Percentiles rank a stretch among this genome's conserved stretches.
These are phyloP conservation scores for Nomada fabriciana DNA, from an alignment of 2,888 invertebrate species.

Conservation along the genomic window DNA sequence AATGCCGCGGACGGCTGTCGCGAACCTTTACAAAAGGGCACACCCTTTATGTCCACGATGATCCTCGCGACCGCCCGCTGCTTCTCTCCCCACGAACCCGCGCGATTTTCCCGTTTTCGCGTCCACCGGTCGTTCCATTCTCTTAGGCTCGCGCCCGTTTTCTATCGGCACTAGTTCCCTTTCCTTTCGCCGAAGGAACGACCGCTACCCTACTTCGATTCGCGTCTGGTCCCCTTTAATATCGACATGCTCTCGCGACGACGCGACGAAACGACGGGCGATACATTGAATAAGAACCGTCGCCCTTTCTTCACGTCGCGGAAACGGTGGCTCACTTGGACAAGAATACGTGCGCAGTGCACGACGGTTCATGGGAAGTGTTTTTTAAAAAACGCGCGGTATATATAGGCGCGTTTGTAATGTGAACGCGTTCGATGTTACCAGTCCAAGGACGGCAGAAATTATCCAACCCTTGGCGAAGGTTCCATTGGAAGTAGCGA, in stretches of 20 bases:
- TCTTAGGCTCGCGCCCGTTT: constrained; percentile 2
- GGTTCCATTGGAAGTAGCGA: constrained; percentile 38
- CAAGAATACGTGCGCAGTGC: too few relatives aligned
- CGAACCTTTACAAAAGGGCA: constrained; percentile 24
- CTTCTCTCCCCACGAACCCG: constrained; percentile 18
- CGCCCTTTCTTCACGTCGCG: too few relatives aligned
- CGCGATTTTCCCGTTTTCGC: constrained; percentile 21
- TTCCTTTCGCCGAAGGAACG: neutral
- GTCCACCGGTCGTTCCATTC: constrained; percentile 14
- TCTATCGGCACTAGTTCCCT: constrained; percentile 7
- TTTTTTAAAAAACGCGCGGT: too few relatives aligned
- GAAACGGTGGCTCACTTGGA: too few relatives aligned
- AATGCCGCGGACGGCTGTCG: constrained; percentile 53
- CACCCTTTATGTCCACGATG: constrained; percentile 41
- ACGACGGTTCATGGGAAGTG: too few relatives aligned
- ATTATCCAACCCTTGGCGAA: constrained; percentile 19
- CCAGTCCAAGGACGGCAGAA: constrained; percentile 4
- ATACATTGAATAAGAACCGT: too few relatives aligned
- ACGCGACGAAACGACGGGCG: too few relatives aligned
- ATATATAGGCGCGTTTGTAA: too few relatives aligned
- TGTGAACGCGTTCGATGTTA: neutral
- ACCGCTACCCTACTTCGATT: constrained; percentile 6
- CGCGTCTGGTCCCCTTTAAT: neutral
- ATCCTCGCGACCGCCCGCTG: constrained; percentile 37
- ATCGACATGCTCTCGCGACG: neutral